Evolutionary conservation across 2,888 invertebrate genomes (phyloP), one percentile per base, ranked within the genome.

Genomic region (Xanthia icteritia): DNA sequence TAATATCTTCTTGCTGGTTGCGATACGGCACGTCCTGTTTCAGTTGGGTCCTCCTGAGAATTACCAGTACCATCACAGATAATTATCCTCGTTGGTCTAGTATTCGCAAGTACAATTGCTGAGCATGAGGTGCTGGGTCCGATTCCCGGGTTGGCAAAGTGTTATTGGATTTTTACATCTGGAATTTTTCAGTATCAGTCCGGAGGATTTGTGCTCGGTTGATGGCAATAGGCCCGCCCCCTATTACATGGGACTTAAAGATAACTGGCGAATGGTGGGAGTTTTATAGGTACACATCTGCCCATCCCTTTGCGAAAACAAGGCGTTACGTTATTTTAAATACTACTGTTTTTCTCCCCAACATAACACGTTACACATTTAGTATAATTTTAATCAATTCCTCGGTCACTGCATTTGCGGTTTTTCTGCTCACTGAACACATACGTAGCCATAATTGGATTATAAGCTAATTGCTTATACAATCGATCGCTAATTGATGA

Each of bases 361-460:
- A 74, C 42, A 72, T 77, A 76, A 76, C 64, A 73, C 20, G 20
- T 83, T 68, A 80, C 42, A 63, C 67, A 77, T 81, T 84, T 84
- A 76, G 54, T 67, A 71, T 64, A 60, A 77, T 74, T 73, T 23
- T 64, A 71, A 74, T 70, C 64, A 73, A 58, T 71, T 42, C 83
- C 31, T 54, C 75, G 84, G 86, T 86, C 84, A 77, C 27, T 76
- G 81, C 63, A 9, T 63, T 58, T 72, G 77, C 75, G 70, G 69
- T 75, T 86, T 85, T 85, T 86, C 84, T 84, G 84, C 81, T 73
- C 73, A 71, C 36, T 84, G 86, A 84, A 76, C 86, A 86, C 76
- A 69, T 56, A 48, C 31, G 56, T n/a, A 27, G 48, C n/a, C 31
- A 78, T 86, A 86, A 85, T 82, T 82, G 70, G 69, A 79, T 86